Base-by-base conservation (phyloP, 2,797 vertebrate genomes). In the Knipowitschia caucasica region DNA sequence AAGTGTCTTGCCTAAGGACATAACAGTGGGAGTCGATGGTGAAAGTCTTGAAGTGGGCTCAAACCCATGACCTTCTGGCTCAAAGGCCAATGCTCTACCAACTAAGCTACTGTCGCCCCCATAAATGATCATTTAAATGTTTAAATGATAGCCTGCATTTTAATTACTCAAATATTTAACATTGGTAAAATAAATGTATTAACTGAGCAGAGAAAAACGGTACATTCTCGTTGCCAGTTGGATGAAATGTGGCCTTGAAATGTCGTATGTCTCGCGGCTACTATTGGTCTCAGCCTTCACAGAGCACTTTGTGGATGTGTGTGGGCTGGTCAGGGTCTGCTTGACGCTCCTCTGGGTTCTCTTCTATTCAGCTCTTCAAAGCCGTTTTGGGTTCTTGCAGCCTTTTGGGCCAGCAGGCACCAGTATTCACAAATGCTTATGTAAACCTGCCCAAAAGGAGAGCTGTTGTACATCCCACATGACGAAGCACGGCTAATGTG, bases 391-490 rank as follows among this genome's bases (percentile, higher is more conserved):
- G 52, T 69, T 71, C 53, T 62, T 67, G 66, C 51, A 12, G 68
- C 42, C 66, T 50, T 46, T 56, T 57, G 73, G 81, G 74, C 82
- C 75, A 47, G 77, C 65, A 77, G 73, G 77, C 65, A 78, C 69
- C 60, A 55, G 50, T 47, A 66, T 69, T 64, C 61, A 67, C 57
- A 66, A 0, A 43, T 45, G 11, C 62, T 86, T 86, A 80, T 15
- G 50, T 87, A 85, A 87, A 70, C 51, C 29, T 10, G 18, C 55
- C 56, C 66, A 59, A 34, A 8, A 11, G 18, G 60, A 59, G 70
- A 84, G 75, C 69, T 62, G 72, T 54, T 70, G 38, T 63, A 58
- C 83, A 81, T 81, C 79, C 77, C 81, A 81, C 83, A 74, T 77
- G 77, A 77, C 69, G 75, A 75, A 67, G 25, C 36, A 59, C 50